Evolutionary conservation across 2,888 invertebrate species (phyloP), one percentile per base, ranked within the genome.

Genomic region (Acrobeloides nanus): DNA sequence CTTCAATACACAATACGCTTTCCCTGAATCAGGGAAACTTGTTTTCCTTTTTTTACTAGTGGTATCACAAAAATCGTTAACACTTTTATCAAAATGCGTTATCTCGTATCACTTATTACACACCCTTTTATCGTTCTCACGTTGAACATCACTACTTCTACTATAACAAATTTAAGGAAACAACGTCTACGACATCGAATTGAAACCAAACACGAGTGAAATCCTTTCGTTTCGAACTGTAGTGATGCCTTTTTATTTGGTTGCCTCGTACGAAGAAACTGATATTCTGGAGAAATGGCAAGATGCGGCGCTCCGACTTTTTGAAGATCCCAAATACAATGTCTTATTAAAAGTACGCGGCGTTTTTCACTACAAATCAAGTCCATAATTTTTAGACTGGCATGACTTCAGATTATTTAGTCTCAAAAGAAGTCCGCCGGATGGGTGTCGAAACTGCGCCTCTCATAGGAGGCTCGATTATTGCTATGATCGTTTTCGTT

Each of bases 391-490:
- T 64, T 4, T 37, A 65, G 66, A 57, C 57, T n/a, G 68, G 62
- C 21, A 59, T 64, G 41, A 67, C 67, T 4, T 61, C 64, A n/a
- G 67, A 67, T 45, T 50, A 66, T n/a, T 48, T 67, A 23, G 66
- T 67, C 15, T 57, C 66, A 4, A 48, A 53, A n/a, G 67, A 67
- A 38, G 68, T 67, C 15, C 51, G 66, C 6, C 44, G 66, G 23
- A 67, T 67, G 67, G 67, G 67, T 7, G 45, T 66, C 33, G 67
- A 67, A 39, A 68, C 68, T 18, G 64, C 61, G 7, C 67, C 67
- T 20, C 48, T 67, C 1, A 53, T 67, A 25, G 31, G 60, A 18
- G 66, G 61, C 8, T 68, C 68, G 8, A 57, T 67, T 26, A 51
- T 52, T 5, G 56, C 59, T 10, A 67, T 67, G 66, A 68, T 68